These are phyloP conservation scores for Buathra laborator DNA, from an alignment of 2,888 invertebrate species.

Conservation along the genomic window DNA sequence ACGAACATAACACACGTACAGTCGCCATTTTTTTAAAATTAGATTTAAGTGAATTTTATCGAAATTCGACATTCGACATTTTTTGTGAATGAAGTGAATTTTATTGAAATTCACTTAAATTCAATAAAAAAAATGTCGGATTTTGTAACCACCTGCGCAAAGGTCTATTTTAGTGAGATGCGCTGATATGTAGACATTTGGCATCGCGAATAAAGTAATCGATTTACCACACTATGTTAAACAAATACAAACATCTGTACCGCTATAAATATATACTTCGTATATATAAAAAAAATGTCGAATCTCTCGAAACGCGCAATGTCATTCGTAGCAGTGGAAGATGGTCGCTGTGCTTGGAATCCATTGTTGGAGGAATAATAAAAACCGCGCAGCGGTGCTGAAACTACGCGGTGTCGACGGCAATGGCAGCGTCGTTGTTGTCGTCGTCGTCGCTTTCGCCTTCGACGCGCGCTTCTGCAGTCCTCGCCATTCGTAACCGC, in stretches of 20 bases:
- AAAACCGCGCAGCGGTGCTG: constrained; percentile 53
- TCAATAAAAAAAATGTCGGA: too few species aligned
- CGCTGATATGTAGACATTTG: too few species aligned
- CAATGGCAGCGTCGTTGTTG: constrained; percentile 47
- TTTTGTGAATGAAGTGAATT: too few species aligned
- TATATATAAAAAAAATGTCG: constrained; percentile 52
- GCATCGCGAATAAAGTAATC: too few species aligned
- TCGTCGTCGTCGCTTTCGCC: constrained; percentile 32
- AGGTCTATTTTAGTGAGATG: too few species aligned
- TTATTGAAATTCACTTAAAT: too few species aligned
- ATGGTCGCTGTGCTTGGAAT: constrained; percentile 52
- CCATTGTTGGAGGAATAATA: constrained; percentile 61
- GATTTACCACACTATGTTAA: not conserved
- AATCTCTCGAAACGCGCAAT: constrained; percentile 58
- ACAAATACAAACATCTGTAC: constrained; percentile 15
- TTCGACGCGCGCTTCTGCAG: constrained; percentile 48
- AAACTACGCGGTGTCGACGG: constrained; percentile 39
- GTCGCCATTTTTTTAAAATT: too few species aligned
- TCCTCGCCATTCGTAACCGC: constrained; percentile 59
- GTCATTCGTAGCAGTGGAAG: constrained; percentile 55
- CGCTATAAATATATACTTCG: constrained; percentile 39
- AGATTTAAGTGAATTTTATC: too few species aligned
- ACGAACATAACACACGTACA: too few species aligned
- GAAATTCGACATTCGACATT: too few species aligned
- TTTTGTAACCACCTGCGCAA: too few species aligned